phyloP scores from a whole-genome alignment of 2,113 vertebrate species.

The Diphyllodes magnificus region DNA sequence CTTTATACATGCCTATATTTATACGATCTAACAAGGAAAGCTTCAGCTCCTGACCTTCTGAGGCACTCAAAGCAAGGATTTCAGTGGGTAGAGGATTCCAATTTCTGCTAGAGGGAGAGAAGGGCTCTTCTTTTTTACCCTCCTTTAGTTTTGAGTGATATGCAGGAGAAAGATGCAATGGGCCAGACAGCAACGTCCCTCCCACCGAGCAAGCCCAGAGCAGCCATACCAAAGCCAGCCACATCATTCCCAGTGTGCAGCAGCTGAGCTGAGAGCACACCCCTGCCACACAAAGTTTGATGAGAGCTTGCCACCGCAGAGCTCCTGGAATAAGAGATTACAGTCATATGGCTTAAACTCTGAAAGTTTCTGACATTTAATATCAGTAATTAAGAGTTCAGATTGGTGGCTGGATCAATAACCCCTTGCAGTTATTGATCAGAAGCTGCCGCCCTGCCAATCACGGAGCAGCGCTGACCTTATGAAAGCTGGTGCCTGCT shows the following conservation, averaged over 20 bases:
- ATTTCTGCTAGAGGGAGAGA: not conserved
- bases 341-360: not conserved
- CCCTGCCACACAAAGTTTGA: not conserved
- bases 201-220: not conserved
- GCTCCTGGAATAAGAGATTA: conserved; percentile 11
- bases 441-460: conserved; percentile 20
- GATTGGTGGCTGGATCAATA: conserved; percentile 60
- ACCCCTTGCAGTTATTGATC: conserved; percentile 58
- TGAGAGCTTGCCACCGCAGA: not conserved
- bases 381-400: conserved; percentile 67
- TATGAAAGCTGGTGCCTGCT: not conserved
- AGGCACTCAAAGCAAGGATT: not conserved
- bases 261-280: not conserved
- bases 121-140: not conserved
- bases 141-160: not conserved
- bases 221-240: not conserved
- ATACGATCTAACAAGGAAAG: not conserved
- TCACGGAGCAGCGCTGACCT: conserved; percentile 2
- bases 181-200: not conserved
- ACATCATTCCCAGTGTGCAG: not conserved
- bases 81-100: not conserved
- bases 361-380: conserved; percentile 66
- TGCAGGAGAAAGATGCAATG: not conserved
- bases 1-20: not conserved
- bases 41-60: not conserved